phyloP scores from a whole-genome alignment of 2,888 invertebrate species.

The Acanthosepion esculentum region DNA sequence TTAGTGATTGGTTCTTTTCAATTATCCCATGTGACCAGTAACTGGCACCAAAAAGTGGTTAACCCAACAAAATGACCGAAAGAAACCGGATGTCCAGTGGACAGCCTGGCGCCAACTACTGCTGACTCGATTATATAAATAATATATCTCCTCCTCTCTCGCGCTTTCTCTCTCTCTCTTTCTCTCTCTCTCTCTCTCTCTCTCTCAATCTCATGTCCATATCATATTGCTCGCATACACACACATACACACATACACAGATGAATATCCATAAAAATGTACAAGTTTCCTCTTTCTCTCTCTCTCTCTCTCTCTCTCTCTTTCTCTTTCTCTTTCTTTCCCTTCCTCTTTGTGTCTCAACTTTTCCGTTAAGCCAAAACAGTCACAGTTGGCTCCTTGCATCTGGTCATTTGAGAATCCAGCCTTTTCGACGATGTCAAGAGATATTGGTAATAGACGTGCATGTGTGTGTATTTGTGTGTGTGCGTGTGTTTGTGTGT shows the following conservation, averaged over 20 bases:
- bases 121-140: slow-evolving; percentile 33
- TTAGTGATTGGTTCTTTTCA: not conserved
- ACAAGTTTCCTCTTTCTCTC: not conserved
- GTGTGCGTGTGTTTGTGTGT: not conserved
- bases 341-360: not conserved
- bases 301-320: no score
- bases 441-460: not conserved
- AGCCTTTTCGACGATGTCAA: not conserved
- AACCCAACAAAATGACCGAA: slow-evolving; percentile 1
- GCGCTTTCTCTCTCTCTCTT: not conserved
- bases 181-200: not conserved
- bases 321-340: not conserved
- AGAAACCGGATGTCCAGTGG: slow-evolving; percentile 8
- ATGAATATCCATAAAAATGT: no score
- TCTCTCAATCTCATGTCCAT: not conserved
- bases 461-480: not conserved
- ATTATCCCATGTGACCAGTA: slow-evolving; percentile 21
- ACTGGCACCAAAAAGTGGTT: slow-evolving; percentile 22
- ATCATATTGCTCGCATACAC: not conserved
- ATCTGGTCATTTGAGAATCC: not conserved
- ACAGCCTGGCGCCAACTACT: not conserved
- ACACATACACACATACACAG: not conserved
- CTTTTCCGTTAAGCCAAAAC: not conserved
- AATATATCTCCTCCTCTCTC: no score
- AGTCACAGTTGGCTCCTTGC: not conserved